Percentiles rank a stretch among this genome's conserved stretches.
phyloP scores from a whole-genome alignment of 1,140 invertebrate species.

The Scylla paramamosain region DNA sequence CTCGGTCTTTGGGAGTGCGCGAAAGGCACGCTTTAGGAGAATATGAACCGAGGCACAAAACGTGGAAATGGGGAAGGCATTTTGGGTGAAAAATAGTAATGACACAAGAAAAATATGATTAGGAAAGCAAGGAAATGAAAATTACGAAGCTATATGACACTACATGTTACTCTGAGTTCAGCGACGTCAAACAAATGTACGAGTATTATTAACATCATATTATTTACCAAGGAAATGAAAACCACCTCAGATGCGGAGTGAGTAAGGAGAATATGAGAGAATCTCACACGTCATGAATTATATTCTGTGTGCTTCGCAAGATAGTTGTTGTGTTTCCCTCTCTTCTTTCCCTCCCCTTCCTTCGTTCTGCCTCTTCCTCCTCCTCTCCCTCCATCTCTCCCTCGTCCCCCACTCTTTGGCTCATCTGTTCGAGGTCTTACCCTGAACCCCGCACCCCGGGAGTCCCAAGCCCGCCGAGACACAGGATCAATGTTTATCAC shows the following conservation, averaged over 20 bases:
- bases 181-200: no score
- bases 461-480: not conserved
- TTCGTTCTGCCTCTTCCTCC: no score
- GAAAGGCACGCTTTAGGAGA: no score
- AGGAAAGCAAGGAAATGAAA: no score
- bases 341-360: not conserved
- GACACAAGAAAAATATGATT: no score
- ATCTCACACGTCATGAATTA: not conserved
- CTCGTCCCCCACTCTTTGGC: not conserved
- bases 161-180: no score
- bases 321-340: not conserved
- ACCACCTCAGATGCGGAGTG: not conserved
- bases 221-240: not conserved
- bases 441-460: not conserved
- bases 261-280: not conserved
- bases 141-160: no score
- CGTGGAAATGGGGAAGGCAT: no score
- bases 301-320: not conserved
- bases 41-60: no score
- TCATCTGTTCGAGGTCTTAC: not conserved
- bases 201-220: not conserved
- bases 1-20: no score
- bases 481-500: constrained; percentile 4
- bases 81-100: no score
- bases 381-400: not conserved